These are phyloP conservation scores for Drosophila equinoxialis DNA, from an alignment of 1,140 invertebrate species.

Conservation along the genomic window DNA sequence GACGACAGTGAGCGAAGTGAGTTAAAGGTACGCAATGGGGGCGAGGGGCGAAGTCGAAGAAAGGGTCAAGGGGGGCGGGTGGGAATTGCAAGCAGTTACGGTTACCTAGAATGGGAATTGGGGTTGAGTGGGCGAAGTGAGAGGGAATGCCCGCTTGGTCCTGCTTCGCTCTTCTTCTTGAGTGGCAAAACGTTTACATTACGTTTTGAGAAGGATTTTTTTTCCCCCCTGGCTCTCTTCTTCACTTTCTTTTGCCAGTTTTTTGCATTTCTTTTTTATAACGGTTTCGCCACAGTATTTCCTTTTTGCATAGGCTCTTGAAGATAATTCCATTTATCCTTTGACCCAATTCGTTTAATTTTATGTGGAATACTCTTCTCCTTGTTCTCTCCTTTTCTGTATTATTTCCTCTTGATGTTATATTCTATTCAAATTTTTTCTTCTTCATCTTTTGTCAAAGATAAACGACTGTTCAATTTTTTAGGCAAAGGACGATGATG, in stretches of 20 bases:
- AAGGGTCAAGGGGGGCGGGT: neutral
- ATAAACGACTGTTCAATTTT: slow-evolving; percentile 11
- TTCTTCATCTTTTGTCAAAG: slow-evolving; percentile 2
- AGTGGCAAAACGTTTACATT: slow-evolving; percentile 69
- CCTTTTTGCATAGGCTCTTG: slow-evolving; percentile 66
- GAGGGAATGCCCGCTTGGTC: slow-evolving; percentile 17
- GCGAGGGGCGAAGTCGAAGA: neutral
- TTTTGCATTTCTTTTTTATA: slow-evolving; percentile 27
- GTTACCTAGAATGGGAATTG: slow-evolving; percentile 7
- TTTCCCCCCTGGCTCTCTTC: slow-evolving; percentile 12
- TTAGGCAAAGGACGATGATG: neutral
- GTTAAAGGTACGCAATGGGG: no score
- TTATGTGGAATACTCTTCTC: slow-evolving; percentile 39
- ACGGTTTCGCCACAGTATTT: slow-evolving; percentile 7
- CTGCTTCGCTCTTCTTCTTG: slow-evolving; percentile 22
- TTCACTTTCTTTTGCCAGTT: slow-evolving; percentile 25
- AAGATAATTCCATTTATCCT: slow-evolving; percentile 80
- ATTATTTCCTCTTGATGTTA: neutral
- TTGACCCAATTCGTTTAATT: slow-evolving; percentile 80
- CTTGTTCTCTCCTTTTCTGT: slow-evolving; percentile 2
- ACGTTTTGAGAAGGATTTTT: slow-evolving; percentile 44
- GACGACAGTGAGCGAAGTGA: slow-evolving; percentile 43
- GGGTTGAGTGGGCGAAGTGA: slow-evolving; percentile 23
- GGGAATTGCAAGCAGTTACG: slow-evolving; percentile 25
- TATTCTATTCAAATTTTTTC: slow-evolving; percentile 26